phyloP scores from a whole-genome alignment of 2,113 vertebrate genomes.

The Catagonus wagneri region DNA sequence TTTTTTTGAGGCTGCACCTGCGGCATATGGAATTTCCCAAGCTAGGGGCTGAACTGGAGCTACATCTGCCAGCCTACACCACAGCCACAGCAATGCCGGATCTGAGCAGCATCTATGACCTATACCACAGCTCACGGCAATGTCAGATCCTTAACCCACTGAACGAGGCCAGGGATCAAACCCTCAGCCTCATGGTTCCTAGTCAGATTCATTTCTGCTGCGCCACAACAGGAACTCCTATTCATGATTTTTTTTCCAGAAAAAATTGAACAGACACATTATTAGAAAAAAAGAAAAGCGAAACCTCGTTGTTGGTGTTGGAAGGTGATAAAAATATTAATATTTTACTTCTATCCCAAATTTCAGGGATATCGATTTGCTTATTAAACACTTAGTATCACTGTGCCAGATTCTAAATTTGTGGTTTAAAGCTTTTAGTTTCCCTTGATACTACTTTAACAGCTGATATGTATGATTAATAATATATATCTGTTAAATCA shows the following conservation, averaged over 20 bases:
- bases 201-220: too few relatives aligned
- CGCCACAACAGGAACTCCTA: too few relatives aligned
- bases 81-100: too few relatives aligned
- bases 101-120: too few relatives aligned
- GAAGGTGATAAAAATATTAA: background rate
- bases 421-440: slow-evolving; percentile 17
- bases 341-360: background rate
- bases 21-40: too few relatives aligned
- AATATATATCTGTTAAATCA: slow-evolving; percentile 70
- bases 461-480: slow-evolving; percentile 55
- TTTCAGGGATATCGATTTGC: background rate
- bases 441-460: slow-evolving; percentile 24
- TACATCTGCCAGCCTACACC: too few relatives aligned
- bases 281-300: slow-evolving; percentile 1
- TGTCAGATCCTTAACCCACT: too few relatives aligned
- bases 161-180: too few relatives aligned
- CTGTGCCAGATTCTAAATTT: background rate
- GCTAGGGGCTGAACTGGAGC: too few relatives aligned
- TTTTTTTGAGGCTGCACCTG: too few relatives aligned
- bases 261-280: background rate
- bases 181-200: too few relatives aligned
- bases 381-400: slow-evolving; percentile 65
- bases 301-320: background rate
- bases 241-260: background rate
- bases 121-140: too few relatives aligned